A percentile compares a stretch with the other conserved stretches of the same genome.
These are phyloP conservation scores for Mus minutoides DNA, from an alignment of 2,797 vertebrate species.

Conservation along the genomic window DNA sequence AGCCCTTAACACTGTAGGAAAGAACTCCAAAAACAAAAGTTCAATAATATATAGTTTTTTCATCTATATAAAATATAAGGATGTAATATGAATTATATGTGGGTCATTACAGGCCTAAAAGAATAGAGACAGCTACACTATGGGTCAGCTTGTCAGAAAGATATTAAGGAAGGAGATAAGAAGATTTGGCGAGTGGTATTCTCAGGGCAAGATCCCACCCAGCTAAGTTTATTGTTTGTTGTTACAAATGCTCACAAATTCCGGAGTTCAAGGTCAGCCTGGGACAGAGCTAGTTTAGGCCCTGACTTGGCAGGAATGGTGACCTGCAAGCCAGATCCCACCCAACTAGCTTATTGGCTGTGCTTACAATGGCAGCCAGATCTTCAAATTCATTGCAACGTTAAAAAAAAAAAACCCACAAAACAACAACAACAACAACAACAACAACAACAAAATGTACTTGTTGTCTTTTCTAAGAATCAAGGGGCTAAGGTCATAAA, in stretches of 20 bases:
- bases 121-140: not conserved
- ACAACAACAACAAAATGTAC: no score
- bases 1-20: no score
- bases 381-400: not conserved
- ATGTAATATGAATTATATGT: not conserved
- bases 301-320: not conserved
- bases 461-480: not conserved
- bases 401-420: no score
- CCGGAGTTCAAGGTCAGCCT: not conserved
- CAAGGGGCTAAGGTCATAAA: not conserved
- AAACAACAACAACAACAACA: no score
- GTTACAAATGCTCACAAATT: not conserved
- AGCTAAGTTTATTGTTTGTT: not conserved
- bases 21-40: not conserved
- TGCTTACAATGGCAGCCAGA: not conserved
- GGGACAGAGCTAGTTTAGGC: not conserved
- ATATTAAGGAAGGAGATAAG: not conserved
- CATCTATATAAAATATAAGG: not conserved
- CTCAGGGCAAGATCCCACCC: not conserved
- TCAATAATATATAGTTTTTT: not conserved
- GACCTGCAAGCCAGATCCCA: not conserved
- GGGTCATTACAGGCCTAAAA: not conserved
- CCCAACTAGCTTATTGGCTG: not conserved
- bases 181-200: not conserved
- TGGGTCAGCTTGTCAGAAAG: not conserved